Conservation (phyloP, 1,140 invertebrate species). For the Calephelis nemesis region DNA sequence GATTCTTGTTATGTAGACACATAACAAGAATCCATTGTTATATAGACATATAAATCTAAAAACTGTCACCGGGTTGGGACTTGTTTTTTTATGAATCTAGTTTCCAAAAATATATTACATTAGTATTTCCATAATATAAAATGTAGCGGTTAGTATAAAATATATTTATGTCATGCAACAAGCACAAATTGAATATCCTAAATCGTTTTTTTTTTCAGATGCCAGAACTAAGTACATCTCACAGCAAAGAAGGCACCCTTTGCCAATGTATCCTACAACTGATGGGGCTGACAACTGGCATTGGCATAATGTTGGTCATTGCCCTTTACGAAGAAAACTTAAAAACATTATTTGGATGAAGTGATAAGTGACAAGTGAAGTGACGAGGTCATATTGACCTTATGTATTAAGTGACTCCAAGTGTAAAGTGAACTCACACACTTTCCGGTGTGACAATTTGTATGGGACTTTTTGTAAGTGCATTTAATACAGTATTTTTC, state of each 20-base stretch:
- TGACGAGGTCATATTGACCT: slow-evolving; percentile 26
- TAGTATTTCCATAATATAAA: not conserved
- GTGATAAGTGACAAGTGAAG: slow-evolving; percentile 25
- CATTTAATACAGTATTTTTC: slow-evolving; percentile 19
- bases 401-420: slow-evolving; percentile 22
- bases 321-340: slow-evolving; percentile 94
- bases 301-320: slow-evolving; percentile 93
- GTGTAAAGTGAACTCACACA: slow-evolving; percentile 19
- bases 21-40: too few species aligned
- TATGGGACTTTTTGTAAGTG: slow-evolving; percentile 15
- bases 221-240: slow-evolving; percentile 87
- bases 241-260: slow-evolving; percentile 83
- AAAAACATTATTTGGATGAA: slow-evolving; percentile 83
- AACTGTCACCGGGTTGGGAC: too few species aligned
- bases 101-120: too few species aligned
- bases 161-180: too few species aligned
- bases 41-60: too few species aligned
- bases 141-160: not conserved
- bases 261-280: slow-evolving; percentile 88
- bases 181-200: not conserved
- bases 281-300: slow-evolving; percentile 88
- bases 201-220: slow-evolving; percentile 80
- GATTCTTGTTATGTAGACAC: too few species aligned
- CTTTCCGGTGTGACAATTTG: slow-evolving; percentile 9
- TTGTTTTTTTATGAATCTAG: too few species aligned